phyloP scores from a whole-genome alignment of 2,113 vertebrate genomes.

The Ictalurus furcatus region DNA sequence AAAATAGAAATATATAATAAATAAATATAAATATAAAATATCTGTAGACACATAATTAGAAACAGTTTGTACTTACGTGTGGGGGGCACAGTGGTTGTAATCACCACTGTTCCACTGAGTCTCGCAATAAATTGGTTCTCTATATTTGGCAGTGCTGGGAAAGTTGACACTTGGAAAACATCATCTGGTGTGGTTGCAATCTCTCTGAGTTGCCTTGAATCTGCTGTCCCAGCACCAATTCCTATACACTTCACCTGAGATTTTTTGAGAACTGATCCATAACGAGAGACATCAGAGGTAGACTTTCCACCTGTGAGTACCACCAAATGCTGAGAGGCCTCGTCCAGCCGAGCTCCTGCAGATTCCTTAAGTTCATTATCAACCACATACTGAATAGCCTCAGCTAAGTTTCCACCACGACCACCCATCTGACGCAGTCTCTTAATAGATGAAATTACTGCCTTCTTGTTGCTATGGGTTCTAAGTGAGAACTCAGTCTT shows the following conservation, averaged over 20 bases:
- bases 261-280: constrained; percentile 72
- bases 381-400: constrained; percentile 82
- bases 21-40: background rate
- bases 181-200: constrained; percentile 74
- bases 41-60: background rate
- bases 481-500: constrained; percentile 85
- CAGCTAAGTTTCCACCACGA: constrained; percentile 77
- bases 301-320: constrained; percentile 87
- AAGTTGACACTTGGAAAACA: constrained; percentile 77
- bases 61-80: constrained; percentile 59
- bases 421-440: constrained; percentile 84
- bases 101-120: constrained; percentile 55
- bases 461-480: constrained; percentile 75
- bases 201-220: constrained; percentile 74
- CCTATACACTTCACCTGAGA: constrained; percentile 78
- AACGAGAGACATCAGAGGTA: constrained; percentile 76
- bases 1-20: background rate
- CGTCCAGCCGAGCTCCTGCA: constrained; percentile 80
- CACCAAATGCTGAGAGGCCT: constrained; percentile 88
- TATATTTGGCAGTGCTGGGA: constrained; percentile 74
- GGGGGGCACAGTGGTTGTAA: background rate
- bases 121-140: constrained; percentile 66
- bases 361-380: constrained; percentile 80
- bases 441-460: constrained; percentile 75
- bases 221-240: constrained; percentile 75